These are phyloP conservation scores for Brachionus paranguensis DNA, from an alignment of 1,140 invertebrate species.

Conservation along the genomic window DNA sequence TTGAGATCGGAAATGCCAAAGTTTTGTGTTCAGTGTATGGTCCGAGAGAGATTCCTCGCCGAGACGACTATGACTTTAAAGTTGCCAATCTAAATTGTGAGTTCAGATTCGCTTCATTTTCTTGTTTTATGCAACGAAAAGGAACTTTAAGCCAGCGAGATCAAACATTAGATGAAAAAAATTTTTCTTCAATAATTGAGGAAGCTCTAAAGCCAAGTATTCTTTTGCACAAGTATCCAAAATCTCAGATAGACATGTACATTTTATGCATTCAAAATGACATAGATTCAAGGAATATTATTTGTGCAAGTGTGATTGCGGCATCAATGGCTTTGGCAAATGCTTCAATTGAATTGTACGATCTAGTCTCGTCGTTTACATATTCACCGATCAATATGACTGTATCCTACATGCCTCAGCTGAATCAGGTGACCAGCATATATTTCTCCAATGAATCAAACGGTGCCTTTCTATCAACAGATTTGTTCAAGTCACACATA, in stretches of 20 bases:
- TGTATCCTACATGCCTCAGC: constrained; percentile 28
- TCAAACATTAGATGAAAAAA: constrained; percentile 22
- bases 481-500: constrained; percentile 36
- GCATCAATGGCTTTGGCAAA: constrained; percentile 21
- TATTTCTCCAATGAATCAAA: constrained; percentile 33
- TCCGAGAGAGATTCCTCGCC: constrained; percentile 9
- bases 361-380: constrained; percentile 16
- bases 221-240: constrained; percentile 37
- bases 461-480: background rate
- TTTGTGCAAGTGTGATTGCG: constrained; percentile 13
- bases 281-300: constrained; percentile 3
- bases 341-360: constrained; percentile 38
- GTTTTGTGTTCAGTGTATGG: constrained; percentile 27
- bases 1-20: constrained; percentile 23
- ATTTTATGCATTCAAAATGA: constrained; percentile 38
- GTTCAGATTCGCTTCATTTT: constrained; percentile 28
- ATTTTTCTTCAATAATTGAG: constrained; percentile 24
- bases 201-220: constrained; percentile 37
- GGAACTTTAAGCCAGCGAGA: constrained; percentile 19
- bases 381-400: background rate
- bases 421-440: constrained; percentile 24
- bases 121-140: constrained; percentile 26
- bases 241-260: constrained; percentile 37
- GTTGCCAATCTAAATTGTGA: background rate
- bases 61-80: constrained; percentile 14